These are phyloP conservation scores for Sebastes goodei DNA, from an alignment of 2,797 vertebrate genomes.

Conservation along the genomic window DNA sequence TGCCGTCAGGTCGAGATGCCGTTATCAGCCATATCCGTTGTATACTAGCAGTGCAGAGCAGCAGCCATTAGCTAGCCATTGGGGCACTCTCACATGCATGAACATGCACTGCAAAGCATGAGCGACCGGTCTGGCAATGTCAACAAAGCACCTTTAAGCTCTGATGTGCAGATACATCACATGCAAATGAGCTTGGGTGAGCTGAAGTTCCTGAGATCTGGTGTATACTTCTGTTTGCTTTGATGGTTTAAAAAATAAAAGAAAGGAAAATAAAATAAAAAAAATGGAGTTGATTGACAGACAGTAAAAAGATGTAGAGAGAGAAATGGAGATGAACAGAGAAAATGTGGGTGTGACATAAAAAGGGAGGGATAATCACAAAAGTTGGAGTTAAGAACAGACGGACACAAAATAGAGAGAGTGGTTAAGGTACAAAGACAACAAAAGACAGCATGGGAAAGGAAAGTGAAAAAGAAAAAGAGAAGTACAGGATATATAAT, in stretches of 20 bases:
- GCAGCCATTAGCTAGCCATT: no score
- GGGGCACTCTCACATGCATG: no score
- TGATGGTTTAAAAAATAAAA: not conserved
- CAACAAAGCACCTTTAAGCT: not conserved
- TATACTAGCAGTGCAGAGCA: no score
- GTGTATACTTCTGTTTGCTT: not conserved
- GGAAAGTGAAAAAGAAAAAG: not conserved
- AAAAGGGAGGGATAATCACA: not conserved
- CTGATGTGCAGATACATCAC: not conserved
- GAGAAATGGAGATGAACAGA: not conserved
- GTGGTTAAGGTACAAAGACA: not conserved
- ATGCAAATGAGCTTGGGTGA: not conserved
- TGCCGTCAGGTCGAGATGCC: no score
- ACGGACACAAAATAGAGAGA: not conserved
- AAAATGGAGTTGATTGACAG: not conserved
- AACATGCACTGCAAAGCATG: not conserved
- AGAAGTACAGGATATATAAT: not conserved
- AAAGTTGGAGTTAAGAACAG: not conserved
- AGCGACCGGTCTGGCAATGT: not conserved
- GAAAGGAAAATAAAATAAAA: not conserved
- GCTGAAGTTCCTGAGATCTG: not conserved
- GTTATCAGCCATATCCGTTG: no score
- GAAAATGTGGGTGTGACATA: not conserved
- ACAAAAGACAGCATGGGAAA: not conserved
- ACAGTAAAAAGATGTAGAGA: not conserved